A percentile compares a stretch with the other conserved stretches of the same genome.
phyloP scores from a whole-genome alignment of 2,797 vertebrate genomes.

The Sebastes hubbsi region DNA sequence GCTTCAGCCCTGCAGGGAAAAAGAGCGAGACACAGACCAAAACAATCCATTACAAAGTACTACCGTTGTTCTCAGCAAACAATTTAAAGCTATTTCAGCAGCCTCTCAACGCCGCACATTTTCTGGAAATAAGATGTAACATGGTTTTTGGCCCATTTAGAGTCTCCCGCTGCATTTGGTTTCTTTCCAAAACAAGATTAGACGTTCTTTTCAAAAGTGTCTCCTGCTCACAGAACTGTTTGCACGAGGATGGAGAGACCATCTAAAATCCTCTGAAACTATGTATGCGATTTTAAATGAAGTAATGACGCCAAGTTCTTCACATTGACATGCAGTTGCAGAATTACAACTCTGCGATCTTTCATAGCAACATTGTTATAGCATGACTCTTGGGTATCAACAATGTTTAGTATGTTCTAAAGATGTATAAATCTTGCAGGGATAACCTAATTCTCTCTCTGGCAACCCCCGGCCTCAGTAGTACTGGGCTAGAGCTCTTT shows the following conservation, averaged over 20 bases:
- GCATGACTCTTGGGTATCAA: not conserved
- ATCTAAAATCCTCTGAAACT: not conserved
- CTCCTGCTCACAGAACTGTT: not conserved
- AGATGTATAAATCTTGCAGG: not conserved
- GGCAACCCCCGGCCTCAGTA: not conserved
- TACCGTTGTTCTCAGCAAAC: slow-evolving; percentile 43
- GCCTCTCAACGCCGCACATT: slow-evolving; percentile 22
- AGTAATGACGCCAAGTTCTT: not conserved
- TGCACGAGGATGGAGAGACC: not conserved
- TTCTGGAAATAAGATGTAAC: slow-evolving; percentile 58
- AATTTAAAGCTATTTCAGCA: slow-evolving; percentile 53
- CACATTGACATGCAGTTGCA: not conserved
- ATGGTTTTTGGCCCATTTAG: slow-evolving; percentile 57
- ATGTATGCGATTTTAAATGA: not conserved
- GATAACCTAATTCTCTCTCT: not conserved
- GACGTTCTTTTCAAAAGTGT: slow-evolving; percentile 23
- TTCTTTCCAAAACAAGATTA: slow-evolving; percentile 52
- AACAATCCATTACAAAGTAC: slow-evolving; percentile 61
- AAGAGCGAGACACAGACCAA: slow-evolving; percentile 38
- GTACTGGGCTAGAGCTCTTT: not conserved
- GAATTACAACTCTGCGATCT: not conserved
- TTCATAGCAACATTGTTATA: not conserved
- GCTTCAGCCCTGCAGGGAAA: slow-evolving; percentile 85
- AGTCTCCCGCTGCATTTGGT: slow-evolving; percentile 39
- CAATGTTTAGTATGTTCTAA: not conserved